phyloP scores from a whole-genome alignment of 2,797 vertebrate species.

The Triplophysa bombifrons region DNA sequence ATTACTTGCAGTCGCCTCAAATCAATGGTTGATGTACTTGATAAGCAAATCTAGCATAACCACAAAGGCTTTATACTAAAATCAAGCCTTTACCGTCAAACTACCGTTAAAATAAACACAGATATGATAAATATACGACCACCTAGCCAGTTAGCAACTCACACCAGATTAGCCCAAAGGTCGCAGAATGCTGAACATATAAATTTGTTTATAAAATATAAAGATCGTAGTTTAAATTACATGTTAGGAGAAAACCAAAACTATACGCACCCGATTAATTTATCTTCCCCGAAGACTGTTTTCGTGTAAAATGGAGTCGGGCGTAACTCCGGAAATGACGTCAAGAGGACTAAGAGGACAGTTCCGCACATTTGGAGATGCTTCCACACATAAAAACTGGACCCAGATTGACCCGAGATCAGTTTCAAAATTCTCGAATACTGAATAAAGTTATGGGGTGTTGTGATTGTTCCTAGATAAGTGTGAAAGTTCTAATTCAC shows the following conservation, averaged over 20 bases:
- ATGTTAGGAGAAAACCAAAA: background rate
- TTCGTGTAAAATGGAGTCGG: constrained; percentile 66
- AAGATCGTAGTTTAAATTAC: background rate
- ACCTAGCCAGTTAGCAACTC: constrained; percentile 6
- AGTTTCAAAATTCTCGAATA: background rate
- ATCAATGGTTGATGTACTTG: background rate
- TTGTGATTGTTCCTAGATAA: constrained; percentile 13
- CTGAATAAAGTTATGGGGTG: background rate
- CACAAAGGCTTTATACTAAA: background rate
- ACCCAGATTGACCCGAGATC: background rate
- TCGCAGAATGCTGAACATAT: background rate
- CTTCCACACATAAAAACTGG: background rate
- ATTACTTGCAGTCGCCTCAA: background rate
- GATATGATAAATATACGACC: background rate
- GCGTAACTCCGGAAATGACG: constrained; percentile 67
- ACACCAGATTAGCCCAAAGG: background rate
- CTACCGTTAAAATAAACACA: background rate
- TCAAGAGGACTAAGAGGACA: constrained; percentile 45
- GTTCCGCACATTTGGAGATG: constrained; percentile 40
- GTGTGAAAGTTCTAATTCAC: background rate
- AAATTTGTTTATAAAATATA: background rate
- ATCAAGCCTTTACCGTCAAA: background rate
- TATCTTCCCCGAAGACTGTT: constrained; percentile 52
- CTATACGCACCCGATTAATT: constrained; percentile 22
- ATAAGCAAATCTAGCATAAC: background rate